Evolutionary conservation across 2,797 vertebrate genomes (phyloP).

Genomic region (Synaphobranchus kaupii): DNA sequence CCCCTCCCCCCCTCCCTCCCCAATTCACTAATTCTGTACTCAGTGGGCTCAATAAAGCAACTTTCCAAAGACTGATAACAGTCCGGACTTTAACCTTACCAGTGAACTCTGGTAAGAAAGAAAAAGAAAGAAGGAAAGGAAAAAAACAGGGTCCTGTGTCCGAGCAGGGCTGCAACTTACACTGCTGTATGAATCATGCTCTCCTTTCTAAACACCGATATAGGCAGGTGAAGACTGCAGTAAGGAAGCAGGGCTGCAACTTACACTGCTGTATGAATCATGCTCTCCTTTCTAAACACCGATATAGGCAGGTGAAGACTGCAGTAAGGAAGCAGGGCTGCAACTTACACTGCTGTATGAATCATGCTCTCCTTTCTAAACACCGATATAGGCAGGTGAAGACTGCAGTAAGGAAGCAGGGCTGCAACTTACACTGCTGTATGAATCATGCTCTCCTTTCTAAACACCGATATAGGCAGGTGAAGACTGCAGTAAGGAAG

Average conservation of each 20-base stretch:
- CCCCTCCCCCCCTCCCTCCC: too few relatives aligned
- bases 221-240: neutral
- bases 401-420: too few relatives aligned
- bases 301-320: conserved; percentile 1
- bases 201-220: conserved; percentile 5
- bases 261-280: neutral
- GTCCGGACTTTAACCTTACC: neutral
- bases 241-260: neutral
- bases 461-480: conserved; percentile 1
- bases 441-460: neutral
- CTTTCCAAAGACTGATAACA: neutral
- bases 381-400: conserved; percentile 8
- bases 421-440: neutral
- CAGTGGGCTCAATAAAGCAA: neutral
- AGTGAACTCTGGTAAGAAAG: conserved; percentile 4
- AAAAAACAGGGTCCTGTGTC: too few relatives aligned
- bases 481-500: too few relatives aligned
- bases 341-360: neutral
- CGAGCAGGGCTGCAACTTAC: neutral
- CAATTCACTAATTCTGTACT: neutral
- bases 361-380: neutral
- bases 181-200: neutral
- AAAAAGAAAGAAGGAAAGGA: neutral
- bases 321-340: too few relatives aligned
- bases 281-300: neutral